A percentile compares a stretch with the other conserved stretches of the same genome.
Evolutionary conservation across 2,888 invertebrate genomes (phyloP).

Genomic region (Ormyrus thymus): DNA sequence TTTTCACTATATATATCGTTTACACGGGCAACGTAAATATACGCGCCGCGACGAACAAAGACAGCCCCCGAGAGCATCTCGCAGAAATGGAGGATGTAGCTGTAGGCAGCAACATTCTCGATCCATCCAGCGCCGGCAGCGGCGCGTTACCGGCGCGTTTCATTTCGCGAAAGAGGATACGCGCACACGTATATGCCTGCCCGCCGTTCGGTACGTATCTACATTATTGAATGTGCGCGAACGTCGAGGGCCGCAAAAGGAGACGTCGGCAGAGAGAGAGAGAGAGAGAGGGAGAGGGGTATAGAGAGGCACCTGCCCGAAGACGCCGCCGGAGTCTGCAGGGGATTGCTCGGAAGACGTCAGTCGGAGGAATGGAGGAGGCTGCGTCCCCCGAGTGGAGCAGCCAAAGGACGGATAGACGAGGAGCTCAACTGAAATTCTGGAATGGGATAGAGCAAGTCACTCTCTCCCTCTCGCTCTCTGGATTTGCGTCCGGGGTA

Average conservation of each 20-base stretch:
- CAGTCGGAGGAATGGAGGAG: slow-evolving; percentile 18
- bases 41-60: slow-evolving; percentile 3
- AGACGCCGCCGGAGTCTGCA: slow-evolving; percentile 47
- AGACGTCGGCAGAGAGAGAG: slow-evolving; percentile 42
- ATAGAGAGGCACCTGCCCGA: slow-evolving; percentile 11
- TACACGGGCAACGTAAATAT: background rate
- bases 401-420: slow-evolving; percentile 27
- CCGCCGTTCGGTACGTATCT: slow-evolving; percentile 64
- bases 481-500: slow-evolving; percentile 21
- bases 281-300: slow-evolving; percentile 51
- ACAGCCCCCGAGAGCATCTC: background rate
- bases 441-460: slow-evolving; percentile 46
- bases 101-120: background rate
- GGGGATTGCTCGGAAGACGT: slow-evolving; percentile 39
- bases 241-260: slow-evolving; percentile 29
- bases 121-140: slow-evolving; percentile 17
- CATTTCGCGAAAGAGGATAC: slow-evolving; percentile 50
- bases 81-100: background rate
- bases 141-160: slow-evolving; percentile 30
- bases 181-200: slow-evolving; percentile 1
- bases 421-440: slow-evolving; percentile 46
- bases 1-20: background rate
- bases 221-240: slow-evolving; percentile 72
- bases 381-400: background rate
- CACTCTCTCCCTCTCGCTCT: background rate